A percentile compares a stretch with the other conserved stretches of the same genome.
Conservation (phyloP, 2,888 invertebrate genomes). For the Anarsia innoxiella region DNA sequence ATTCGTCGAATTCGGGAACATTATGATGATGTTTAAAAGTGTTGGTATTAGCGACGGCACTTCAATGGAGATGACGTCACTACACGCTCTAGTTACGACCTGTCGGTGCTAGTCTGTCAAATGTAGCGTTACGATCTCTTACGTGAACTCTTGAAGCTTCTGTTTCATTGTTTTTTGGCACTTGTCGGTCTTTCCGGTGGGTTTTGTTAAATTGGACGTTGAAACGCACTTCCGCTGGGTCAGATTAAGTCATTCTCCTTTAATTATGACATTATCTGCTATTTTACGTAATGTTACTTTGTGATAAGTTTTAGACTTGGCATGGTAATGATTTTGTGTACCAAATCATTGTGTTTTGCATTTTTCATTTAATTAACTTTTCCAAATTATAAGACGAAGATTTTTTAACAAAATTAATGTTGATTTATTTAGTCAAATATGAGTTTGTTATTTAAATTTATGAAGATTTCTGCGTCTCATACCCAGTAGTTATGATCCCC, state of each 20-base stretch:
- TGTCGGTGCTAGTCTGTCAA: conserved; percentile 41
- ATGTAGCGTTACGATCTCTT: conserved; percentile 37
- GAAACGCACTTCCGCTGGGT: too few species aligned
- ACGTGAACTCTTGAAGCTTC: conserved; percentile 30
- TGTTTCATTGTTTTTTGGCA: conserved; percentile 42
- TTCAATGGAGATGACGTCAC: conserved; percentile 52
- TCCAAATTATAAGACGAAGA: too few species aligned
- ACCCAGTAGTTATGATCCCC: background rate
- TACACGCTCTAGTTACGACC: conserved; percentile 56
- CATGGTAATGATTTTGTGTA: too few species aligned
- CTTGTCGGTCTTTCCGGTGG: conserved; percentile 30
- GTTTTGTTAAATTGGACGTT: background rate
- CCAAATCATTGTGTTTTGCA: too few species aligned
- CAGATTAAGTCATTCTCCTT: too few species aligned
- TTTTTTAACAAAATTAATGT: too few species aligned
- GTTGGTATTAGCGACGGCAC: conserved; percentile 21
- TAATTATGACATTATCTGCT: too few species aligned
- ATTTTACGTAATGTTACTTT: too few species aligned
- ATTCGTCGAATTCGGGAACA: conserved; percentile 3
- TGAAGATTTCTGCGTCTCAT: background rate
- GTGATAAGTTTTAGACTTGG: too few species aligned
- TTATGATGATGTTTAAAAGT: conserved; percentile 10
- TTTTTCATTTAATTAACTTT: too few species aligned
- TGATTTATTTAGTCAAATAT: too few species aligned
- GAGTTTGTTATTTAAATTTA: background rate